Base-by-base conservation (phyloP, 1,140 invertebrate species). In the Euura lappo region DNA sequence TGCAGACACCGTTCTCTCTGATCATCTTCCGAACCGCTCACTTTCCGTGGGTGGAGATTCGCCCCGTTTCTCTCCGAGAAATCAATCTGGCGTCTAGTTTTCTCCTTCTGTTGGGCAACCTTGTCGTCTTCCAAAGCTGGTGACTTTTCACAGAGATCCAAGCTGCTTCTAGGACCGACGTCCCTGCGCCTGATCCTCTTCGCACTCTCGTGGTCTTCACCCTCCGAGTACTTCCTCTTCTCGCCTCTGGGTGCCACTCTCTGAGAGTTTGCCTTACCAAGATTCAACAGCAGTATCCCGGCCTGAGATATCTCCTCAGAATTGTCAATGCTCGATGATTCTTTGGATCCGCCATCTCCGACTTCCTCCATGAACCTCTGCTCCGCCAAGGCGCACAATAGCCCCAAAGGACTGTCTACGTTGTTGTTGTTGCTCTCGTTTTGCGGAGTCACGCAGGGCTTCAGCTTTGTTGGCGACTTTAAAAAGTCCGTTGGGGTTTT, bases 371-470 rank as follows among this genome's bases (percentile, higher is more conserved):
- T 91, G 72, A 95, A 93, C 71, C 94, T 90, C 79, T 96, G 94
- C 80, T 96, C 95, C 0, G 95, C 96, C 44, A 97, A 85, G 1
- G 94, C 94, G 84, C 95, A 97, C 4, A 97, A 83, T 44, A 97
- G 84, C 71, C 94, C 93, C 43, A 97, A 85, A 1, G 95, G 94
- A 73, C 93, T 86, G 44, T 84, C 93, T 2, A 94, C 88, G 8
- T 84, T 88, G 76, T 90, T 89, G 65, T 83, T 88, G 28, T 79
- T 86, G 69, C 65, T 88, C 80, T 85, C 86, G 71, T 72, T 75
- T 4, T 74, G 76, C 11, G 66, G 73, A 6, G 74, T 77, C 68
- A 82, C 78, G 28, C 28, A 28, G 4, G 78, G 6, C 6, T 84
- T 81, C 2, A 64, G 77, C 70, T 75, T 82, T 0, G 74, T 72